Percentiles rank a stretch among this genome's conserved stretches.
Conservation (phyloP, 2,888 invertebrate genomes). For the Patella caerulea region DNA sequence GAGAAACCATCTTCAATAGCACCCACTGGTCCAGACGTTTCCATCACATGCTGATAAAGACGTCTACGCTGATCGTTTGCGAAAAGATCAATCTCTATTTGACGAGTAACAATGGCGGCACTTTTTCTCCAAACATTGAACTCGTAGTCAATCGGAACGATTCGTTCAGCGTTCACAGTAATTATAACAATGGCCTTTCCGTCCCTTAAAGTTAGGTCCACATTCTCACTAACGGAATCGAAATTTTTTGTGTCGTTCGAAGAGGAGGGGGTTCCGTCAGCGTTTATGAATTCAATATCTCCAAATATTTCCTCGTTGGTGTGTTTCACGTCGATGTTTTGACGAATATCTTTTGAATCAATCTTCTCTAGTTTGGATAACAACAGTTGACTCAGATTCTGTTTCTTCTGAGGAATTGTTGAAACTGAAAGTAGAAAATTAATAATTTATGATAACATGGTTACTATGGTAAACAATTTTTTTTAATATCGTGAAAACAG, state of each 20-base stretch:
- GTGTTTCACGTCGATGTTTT: slow-evolving; percentile 62
- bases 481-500: too few species aligned
- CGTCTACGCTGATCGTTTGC: slow-evolving; percentile 66
- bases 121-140: slow-evolving; percentile 70
- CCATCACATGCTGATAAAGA: slow-evolving; percentile 65
- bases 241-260: slow-evolving; percentile 54
- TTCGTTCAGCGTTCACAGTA: slow-evolving; percentile 67
- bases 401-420: slow-evolving; percentile 28
- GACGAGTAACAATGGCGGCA: slow-evolving; percentile 68
- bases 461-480: too few species aligned
- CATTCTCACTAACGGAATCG: slow-evolving; percentile 61
- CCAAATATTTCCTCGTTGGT: slow-evolving; percentile 62
- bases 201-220: slow-evolving; percentile 56
- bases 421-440: too few species aligned
- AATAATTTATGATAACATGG: too few species aligned
- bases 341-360: slow-evolving; percentile 59
- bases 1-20: slow-evolving; percentile 24
- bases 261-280: slow-evolving; percentile 46
- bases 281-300: slow-evolving; percentile 58
- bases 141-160: slow-evolving; percentile 66
- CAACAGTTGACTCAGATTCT: slow-evolving; percentile 54
- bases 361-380: slow-evolving; percentile 53
- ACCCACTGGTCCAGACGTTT: slow-evolving; percentile 37
- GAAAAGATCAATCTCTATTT: slow-evolving; percentile 68
- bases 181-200: slow-evolving; percentile 64